Evolutionary conservation across 2,113 vertebrate genomes (phyloP), one percentile per base, ranked within the genome.

Genomic region (Phrynosoma blainvillii): DNA sequence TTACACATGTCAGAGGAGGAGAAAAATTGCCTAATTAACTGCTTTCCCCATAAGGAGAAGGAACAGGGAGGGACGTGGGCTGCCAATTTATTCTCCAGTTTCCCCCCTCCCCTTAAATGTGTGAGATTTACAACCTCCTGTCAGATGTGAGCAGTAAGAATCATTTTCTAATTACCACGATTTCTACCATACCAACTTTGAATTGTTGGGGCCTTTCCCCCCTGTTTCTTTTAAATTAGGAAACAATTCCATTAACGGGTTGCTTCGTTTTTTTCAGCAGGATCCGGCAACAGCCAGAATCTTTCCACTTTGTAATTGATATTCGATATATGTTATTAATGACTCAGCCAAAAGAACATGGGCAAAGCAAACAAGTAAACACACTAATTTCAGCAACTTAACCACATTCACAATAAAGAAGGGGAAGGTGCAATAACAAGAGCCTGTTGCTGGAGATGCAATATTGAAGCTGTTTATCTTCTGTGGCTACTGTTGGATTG

Each of bases 11-110:
- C 95, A 95, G 89, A 82, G 73, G 87, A 93, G 32, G 90, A 96
- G 95, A 96, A 94, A 94, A 93, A 95, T 90, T 92, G 92, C 95
- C 90, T 92, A 93, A 96, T 95, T 94, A 96, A 92, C 93, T 92
- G 82, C 77, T 87, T 95, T 92, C 82, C 82, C 93, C 89, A 85
- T 84, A 92, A 95, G 89, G 86, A 79, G 42, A 65, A 84, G 90
- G 88, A 73, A 79, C 25, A 75, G 76, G 88, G 80, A 81, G 2
- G 14, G 56, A 2, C 3, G 40, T 13, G n/a, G 56, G 62, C 73
- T 92, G 93, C 90, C 91, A 83, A 90, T 92, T 93, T 86, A 86
- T 86, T 90, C 90, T 88, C 91, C 36, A 68, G 16, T 88, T 52
- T 25, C 42, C 80, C 59, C 21, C 20, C 54, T n/a, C 40, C 80